A percentile compares a stretch with the other conserved stretches of the same genome.
These are phyloP conservation scores for Eulemur rufifrons DNA, from an alignment of 2,113 vertebrate species.

Conservation along the genomic window DNA sequence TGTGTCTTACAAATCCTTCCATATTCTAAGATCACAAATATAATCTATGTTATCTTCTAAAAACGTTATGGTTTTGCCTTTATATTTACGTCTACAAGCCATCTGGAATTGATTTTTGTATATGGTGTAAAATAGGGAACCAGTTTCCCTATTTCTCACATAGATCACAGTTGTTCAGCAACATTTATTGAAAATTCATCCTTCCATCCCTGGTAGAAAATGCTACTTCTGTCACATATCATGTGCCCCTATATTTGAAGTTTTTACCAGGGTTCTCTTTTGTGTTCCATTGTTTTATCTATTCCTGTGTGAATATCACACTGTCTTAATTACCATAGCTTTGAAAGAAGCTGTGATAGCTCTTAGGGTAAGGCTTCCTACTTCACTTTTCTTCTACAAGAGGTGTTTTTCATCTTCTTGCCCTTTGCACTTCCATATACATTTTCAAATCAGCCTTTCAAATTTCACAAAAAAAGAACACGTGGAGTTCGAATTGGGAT, in stretches of 20 bases:
- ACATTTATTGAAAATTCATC: background rate
- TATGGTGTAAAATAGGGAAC: background rate
- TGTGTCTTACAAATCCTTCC: background rate
- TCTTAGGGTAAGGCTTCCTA: background rate
- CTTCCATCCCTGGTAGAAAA: background rate
- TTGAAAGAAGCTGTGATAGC: background rate
- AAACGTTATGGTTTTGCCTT: background rate
- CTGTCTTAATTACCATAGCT: background rate
- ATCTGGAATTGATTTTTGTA: background rate
- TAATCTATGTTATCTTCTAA: background rate
- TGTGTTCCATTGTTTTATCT: background rate
- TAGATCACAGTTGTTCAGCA: background rate
- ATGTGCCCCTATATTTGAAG: background rate
- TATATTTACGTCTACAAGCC: background rate
- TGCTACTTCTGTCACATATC: background rate
- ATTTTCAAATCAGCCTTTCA: background rate
- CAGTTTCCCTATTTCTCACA: background rate
- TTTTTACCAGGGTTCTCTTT: background rate
- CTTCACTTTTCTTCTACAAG: background rate
- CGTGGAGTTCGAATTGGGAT: background rate
- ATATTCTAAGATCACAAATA: background rate
- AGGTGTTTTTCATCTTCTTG: background rate
- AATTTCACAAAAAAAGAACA: background rate
- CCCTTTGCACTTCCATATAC: background rate
- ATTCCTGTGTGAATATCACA: background rate